Evolutionary conservation across 2,113 vertebrate species (phyloP).

Genomic region (Mus pahari): DNA sequence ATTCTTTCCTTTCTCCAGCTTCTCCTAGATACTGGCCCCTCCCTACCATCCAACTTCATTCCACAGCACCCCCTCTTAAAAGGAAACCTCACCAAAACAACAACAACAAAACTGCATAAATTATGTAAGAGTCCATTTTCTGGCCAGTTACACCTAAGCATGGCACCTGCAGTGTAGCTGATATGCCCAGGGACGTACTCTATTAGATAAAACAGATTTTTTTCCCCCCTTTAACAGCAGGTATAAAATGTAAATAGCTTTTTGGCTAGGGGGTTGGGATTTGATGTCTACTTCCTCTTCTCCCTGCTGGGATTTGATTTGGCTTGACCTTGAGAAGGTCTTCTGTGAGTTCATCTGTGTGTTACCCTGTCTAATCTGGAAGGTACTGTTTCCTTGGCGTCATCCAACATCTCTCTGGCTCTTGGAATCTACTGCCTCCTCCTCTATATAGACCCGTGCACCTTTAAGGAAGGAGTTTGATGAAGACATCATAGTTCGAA

Average conservation of each 20-base stretch:
- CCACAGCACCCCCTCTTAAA: not conserved
- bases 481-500: not conserved
- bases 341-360: not conserved
- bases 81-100: not conserved
- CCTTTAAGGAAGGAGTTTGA: not conserved
- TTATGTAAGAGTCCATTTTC: not conserved
- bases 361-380: not conserved
- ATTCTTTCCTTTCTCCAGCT: not conserved
- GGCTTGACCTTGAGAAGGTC: not conserved
- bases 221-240: not conserved
- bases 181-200: not conserved
- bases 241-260: not conserved
- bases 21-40: not conserved
- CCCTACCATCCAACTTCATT: not conserved
- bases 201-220: not conserved
- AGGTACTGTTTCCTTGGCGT: not conserved
- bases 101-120: not conserved
- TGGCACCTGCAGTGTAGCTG: not conserved
- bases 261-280: not conserved
- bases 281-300: not conserved
- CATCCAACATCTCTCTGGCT: not conserved
- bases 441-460: not conserved
- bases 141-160: not conserved
- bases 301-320: not conserved
- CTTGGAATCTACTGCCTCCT: not conserved